Evolutionary conservation across 2,113 vertebrate genomes (phyloP), one percentile per base, ranked within the genome.

Genomic region (Caretta caretta): DNA sequence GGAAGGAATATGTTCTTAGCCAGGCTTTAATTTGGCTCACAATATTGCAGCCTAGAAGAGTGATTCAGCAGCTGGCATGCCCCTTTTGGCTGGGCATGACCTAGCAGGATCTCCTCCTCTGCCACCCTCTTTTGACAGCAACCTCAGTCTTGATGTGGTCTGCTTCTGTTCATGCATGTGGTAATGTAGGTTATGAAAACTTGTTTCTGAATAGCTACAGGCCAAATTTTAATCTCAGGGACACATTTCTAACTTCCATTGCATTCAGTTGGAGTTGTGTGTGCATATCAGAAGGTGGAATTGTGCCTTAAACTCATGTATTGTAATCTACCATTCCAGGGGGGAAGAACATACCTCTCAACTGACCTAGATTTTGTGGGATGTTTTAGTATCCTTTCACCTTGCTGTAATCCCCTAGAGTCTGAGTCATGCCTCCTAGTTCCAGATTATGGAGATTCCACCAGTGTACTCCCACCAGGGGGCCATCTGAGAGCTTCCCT

Each of bases 341-440:
- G 4, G 46, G 16, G 65, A 62, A 62, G 81, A 78, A 46, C 53
- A 83, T 3, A 14, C 2, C 11, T 78, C 2, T 35, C 62, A 65
- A 65, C 7, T 65, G 14, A 65, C 6, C 62, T 65, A 31, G 29
- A 65, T 17, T 65, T 65, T 65, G 31, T 57, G 31, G 62, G 62
- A 65, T 65, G 62, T 14, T 35, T 65, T 65, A 65, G 31, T 35
- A 65, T 65, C 62, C 31, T 65, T 65, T 65, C 31, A 13, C 6
- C 62, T 17, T 65, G 62, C 29, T 65, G 59, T 16, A 65, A 16
- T 35, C 6, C 31, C 16, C 57, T 59, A 69, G 80, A 87, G 3
- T 3, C 31, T 50, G 29, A 79, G 14, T 1, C 3, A 76, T 24
- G 20, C 24, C 69, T 22, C 25, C 16, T 1, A 3, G 0, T n/a